Evolutionary conservation across 2,113 vertebrate genomes (phyloP).

Genomic region (Dasyurus viverrinus): DNA sequence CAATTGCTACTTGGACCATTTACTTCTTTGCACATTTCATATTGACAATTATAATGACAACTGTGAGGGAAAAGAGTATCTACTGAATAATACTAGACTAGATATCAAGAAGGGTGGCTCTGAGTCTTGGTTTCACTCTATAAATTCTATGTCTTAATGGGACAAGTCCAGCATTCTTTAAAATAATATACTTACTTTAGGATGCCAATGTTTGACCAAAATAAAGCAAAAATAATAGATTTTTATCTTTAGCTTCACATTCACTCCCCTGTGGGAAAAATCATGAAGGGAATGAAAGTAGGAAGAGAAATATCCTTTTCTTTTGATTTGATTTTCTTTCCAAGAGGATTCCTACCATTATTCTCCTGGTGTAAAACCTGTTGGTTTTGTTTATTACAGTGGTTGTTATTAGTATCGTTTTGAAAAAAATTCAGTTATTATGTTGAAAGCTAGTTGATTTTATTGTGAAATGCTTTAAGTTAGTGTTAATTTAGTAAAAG

Average conservation of each 20-base stretch:
- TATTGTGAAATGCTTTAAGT: conserved; percentile 57
- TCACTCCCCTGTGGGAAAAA: background rate
- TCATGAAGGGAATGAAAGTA: background rate
- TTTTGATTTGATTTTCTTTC: background rate
- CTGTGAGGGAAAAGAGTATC: background rate
- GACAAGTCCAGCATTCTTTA: background rate
- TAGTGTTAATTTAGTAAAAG: conserved; percentile 59
- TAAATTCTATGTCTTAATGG: background rate
- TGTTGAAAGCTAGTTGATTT: conserved; percentile 40
- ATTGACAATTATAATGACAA: background rate
- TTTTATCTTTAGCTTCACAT: too few species aligned
- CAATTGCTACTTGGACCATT: background rate
- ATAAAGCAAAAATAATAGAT: too few species aligned
- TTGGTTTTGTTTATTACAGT: background rate
- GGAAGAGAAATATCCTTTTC: background rate
- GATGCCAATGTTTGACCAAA: background rate
- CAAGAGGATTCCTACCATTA: background rate
- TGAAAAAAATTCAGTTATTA: conserved; percentile 34
- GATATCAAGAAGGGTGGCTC: background rate
- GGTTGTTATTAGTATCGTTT: background rate
- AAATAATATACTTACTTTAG: background rate
- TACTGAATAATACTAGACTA: background rate
- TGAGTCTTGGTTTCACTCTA: background rate
- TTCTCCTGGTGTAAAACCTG: conserved; percentile 21
- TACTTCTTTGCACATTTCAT: background rate